A percentile compares a stretch with the other conserved stretches of the same genome.
phyloP scores from a whole-genome alignment of 2,888 invertebrate species.

The Amphipyra tragopoginis region DNA sequence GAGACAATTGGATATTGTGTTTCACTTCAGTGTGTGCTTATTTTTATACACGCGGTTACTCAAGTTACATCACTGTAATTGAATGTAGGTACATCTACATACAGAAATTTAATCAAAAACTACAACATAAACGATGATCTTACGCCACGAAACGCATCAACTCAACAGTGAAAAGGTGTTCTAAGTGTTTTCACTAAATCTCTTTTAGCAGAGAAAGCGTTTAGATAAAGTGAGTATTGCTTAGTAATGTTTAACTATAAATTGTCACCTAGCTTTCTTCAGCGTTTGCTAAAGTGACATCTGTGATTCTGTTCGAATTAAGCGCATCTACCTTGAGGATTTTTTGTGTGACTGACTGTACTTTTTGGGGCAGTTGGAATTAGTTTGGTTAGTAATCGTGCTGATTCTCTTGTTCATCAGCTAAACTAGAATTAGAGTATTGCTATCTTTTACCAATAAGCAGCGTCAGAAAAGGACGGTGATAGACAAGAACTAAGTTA shows the following conservation, averaged over 20 bases:
- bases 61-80: slow-evolving; percentile 41
- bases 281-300: slow-evolving; percentile 6
- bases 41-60: slow-evolving; percentile 15
- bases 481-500: too few relatives aligned
- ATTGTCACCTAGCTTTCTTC: slow-evolving; percentile 63
- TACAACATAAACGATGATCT: slow-evolving; percentile 16
- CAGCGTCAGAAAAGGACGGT: too few relatives aligned
- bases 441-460: too few relatives aligned
- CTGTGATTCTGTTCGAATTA: slow-evolving; percentile 17
- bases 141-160: slow-evolving; percentile 12
- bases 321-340: slow-evolving; percentile 24
- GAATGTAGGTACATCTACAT: slow-evolving; percentile 5
- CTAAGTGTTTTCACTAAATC: slow-evolving; percentile 52
- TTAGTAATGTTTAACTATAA: slow-evolving; percentile 59
- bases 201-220: slow-evolving; percentile 56
- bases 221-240: slow-evolving; percentile 45
- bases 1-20: slow-evolving; percentile 23
- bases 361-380: slow-evolving; percentile 18
- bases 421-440: too few relatives aligned
- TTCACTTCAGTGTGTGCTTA: slow-evolving; percentile 22
- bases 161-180: slow-evolving; percentile 36
- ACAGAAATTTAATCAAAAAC: slow-evolving; percentile 25
- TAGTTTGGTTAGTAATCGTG: background rate
- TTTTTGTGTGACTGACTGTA: slow-evolving; percentile 11
- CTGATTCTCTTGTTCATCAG: too few relatives aligned